phyloP scores from a whole-genome alignment of 1,140 invertebrate genomes.

The Cydia fagiglandana region DNA sequence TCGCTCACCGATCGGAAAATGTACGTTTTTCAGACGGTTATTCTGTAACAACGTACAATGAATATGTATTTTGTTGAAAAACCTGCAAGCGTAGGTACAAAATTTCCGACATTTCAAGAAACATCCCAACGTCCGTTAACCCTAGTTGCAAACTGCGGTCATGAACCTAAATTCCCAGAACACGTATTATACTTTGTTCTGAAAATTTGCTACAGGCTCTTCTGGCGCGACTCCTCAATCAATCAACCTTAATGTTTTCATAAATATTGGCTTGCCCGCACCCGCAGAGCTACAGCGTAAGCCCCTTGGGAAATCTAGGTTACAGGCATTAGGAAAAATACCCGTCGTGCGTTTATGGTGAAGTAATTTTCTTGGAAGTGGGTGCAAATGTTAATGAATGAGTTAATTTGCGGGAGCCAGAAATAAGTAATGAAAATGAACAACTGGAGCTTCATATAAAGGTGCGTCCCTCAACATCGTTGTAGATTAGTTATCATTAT shows the following conservation, averaged over 20 bases:
- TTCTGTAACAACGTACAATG: too few relatives aligned
- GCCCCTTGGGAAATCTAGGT: constrained; percentile 20
- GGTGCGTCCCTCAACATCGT: too few relatives aligned
- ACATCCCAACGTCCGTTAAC: neutral
- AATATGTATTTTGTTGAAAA: too few relatives aligned
- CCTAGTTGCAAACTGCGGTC: neutral
- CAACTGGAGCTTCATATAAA: neutral
- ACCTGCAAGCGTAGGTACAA: neutral
- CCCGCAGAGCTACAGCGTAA: constrained; percentile 4
- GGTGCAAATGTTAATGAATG: neutral
- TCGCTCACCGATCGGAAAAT: too few relatives aligned
- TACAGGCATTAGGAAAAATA: constrained; percentile 8
- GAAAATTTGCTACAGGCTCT: neutral
- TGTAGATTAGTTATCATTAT: too few relatives aligned
- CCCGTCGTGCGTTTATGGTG: constrained; percentile 8
- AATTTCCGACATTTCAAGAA: neutral
- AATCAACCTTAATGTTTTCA: constrained; percentile 32
- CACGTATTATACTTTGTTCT: neutral
- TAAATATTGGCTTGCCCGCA: constrained; percentile 26
- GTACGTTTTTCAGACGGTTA: too few relatives aligned
- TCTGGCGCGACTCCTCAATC: constrained; percentile 7
- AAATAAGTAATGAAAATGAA: neutral
- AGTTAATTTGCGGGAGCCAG: neutral
- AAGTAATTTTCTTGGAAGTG: neutral
- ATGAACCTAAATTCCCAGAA: constrained; percentile 1